Percentiles rank a stretch among this genome's conserved stretches.
phyloP scores from a whole-genome alignment of 2,888 invertebrate genomes.

The Sphaerophoria rueppellii region DNA sequence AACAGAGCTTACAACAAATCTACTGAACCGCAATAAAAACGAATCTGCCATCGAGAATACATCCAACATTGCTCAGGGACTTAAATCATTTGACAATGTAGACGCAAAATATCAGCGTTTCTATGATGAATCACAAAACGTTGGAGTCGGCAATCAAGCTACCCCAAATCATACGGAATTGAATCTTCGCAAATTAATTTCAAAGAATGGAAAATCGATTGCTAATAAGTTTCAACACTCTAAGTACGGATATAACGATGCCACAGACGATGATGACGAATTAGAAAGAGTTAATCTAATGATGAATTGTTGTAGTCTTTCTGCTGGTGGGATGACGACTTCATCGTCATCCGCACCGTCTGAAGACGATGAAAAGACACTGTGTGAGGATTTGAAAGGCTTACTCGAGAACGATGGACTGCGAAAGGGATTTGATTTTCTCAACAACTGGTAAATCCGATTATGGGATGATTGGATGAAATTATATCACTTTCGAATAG shows the following conservation, averaged over 20 bases:
- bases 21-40: slow-evolving; percentile 53
- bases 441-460: slow-evolving; percentile 77
- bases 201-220: slow-evolving; percentile 56
- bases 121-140: slow-evolving; percentile 49
- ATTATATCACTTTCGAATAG: neutral
- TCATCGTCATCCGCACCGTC: slow-evolving; percentile 75
- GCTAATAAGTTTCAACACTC: slow-evolving; percentile 52
- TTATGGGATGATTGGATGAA: neutral
- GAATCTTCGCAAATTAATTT: slow-evolving; percentile 59
- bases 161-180: slow-evolving; percentile 27
- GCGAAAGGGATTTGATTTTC: slow-evolving; percentile 78
- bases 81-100: slow-evolving; percentile 54
- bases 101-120: slow-evolving; percentile 63
- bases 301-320: slow-evolving; percentile 69
- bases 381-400: slow-evolving; percentile 76
- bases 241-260: slow-evolving; percentile 58
- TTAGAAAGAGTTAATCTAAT: slow-evolving; percentile 62
- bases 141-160: slow-evolving; percentile 22
- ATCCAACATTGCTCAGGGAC: slow-evolving; percentile 30
- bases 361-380: slow-evolving; percentile 74
- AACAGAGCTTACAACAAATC: slow-evolving; percentile 52
- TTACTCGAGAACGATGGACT: slow-evolving; percentile 75
- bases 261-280: slow-evolving; percentile 62
- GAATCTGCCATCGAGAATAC: slow-evolving; percentile 21
- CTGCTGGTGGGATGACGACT: slow-evolving; percentile 69